Base-by-base conservation (phyloP, 2,797 vertebrate genomes). In the Steatocranus sp. region DNA sequence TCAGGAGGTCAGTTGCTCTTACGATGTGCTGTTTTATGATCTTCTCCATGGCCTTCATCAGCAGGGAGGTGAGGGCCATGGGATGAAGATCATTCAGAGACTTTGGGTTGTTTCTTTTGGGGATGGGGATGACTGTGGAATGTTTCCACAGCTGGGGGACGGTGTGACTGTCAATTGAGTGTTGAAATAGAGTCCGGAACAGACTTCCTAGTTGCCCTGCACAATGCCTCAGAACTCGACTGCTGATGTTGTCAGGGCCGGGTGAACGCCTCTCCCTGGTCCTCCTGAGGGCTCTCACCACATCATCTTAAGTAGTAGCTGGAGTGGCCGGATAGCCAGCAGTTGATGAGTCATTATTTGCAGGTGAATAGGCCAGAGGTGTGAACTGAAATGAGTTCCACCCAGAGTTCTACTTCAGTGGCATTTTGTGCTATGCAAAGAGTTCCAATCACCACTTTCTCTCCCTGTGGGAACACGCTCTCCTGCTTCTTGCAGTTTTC, bases 91-190 rank as follows among this genome's bases (percentile, higher is more conserved):
- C 11, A 23, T 12, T 51, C n/a, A 51, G 49, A 51, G 49, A 51
- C 49, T 51, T 51, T 51, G n/a, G 1, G 20, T 51, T 51, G 20
- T 51, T 51, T 23, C 20, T 12, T 51, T 23, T 51, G 49, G 11
- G 49, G 49, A 12, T 51, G 49, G 11, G 1, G n/a, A 23, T 12
- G n/a, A 12, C 11, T 23, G 49, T 6, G 5, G 49, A 50, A n/a
- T 50, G 50, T 23, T 51, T 51, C 11, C 6, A 51, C n/a, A 12
- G n/a, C 49, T 51, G 2, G 6, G n/a, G 49, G 6, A 51, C 1
- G 3, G 11, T 3, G 20, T 51, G 20, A 3, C 49, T 51, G 20
- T 51, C 20, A 0, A 51, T 0, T 23, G 49, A 23, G 49, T 7
- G 49, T 51, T 51, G 6, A 23, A 51, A 3, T 23, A 12, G 49